Percentiles rank a stretch among this genome's conserved stretches.
phyloP scores from a whole-genome alignment of 2,797 vertebrate genomes.

The Gymnoscopelus braueri region DNA sequence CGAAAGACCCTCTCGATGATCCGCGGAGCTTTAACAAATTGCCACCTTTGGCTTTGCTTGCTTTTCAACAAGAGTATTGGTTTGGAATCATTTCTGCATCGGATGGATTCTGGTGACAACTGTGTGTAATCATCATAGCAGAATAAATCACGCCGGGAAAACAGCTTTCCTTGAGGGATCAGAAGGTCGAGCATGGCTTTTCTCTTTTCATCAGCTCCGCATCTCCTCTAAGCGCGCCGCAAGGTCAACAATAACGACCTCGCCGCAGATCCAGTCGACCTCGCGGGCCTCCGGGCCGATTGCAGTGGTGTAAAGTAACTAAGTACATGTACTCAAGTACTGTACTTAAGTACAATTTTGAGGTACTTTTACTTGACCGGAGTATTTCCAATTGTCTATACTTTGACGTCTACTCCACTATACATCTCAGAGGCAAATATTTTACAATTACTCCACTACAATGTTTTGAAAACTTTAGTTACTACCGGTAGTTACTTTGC shows the following conservation, averaged over 20 bases:
- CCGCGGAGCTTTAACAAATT: neutral
- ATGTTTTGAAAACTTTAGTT: too few relatives aligned
- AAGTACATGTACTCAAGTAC: too few relatives aligned
- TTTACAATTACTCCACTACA: too few relatives aligned
- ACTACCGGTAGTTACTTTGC: too few relatives aligned
- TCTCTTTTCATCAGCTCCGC: constrained; percentile 19
- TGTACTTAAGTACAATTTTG: too few relatives aligned
- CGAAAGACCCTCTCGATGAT: neutral
- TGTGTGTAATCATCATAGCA: constrained; percentile 27
- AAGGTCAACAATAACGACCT: constrained; percentile 35
- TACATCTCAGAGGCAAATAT: too few relatives aligned
- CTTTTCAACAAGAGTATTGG: neutral
- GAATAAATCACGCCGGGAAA: constrained; percentile 18
- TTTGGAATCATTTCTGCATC: constrained; percentile 5
- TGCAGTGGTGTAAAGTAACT: neutral
- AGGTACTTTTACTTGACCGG: too few relatives aligned
- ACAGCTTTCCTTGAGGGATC: constrained; percentile 7
- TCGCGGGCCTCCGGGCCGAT: constrained; percentile 20
- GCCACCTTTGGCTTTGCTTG: neutral
- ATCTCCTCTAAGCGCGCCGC: constrained; percentile 18
- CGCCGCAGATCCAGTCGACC: neutral
- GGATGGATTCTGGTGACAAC: constrained; percentile 8
- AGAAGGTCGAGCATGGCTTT: neutral
- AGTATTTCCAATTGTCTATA: too few relatives aligned
- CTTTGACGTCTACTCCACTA: too few relatives aligned